These are phyloP conservation scores for Alviniconcha strummeri DNA, from an alignment of 2,888 invertebrate species.

Conservation along the genomic window DNA sequence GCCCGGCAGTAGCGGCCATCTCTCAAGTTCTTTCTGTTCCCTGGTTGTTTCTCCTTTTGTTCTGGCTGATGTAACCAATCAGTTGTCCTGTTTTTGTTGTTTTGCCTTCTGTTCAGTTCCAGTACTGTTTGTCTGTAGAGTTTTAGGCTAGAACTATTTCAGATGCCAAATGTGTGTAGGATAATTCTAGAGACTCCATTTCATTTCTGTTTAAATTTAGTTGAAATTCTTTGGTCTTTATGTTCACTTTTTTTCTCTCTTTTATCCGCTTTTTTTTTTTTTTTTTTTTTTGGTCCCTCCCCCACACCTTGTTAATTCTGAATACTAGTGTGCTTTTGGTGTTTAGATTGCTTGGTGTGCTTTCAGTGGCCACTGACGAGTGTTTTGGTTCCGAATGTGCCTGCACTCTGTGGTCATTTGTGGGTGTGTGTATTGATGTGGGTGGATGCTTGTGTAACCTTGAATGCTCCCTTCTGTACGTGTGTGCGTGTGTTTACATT, in stretches of 20 bases:
- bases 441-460: background rate
- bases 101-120: background rate
- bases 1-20: conserved; percentile 41
- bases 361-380: conserved; percentile 27
- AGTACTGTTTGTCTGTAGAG: background rate
- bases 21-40: conserved; percentile 41
- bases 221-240: background rate
- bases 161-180: background rate
- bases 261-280: background rate
- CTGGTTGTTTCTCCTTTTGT: conserved; percentile 12
- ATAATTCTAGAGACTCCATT: background rate
- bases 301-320: background rate
- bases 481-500: conserved; percentile 18
- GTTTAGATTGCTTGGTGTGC: conserved; percentile 33
- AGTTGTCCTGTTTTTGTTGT: conserved; percentile 13
- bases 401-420: background rate
- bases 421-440: conserved; percentile 7
- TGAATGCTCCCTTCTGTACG: background rate
- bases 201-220: background rate
- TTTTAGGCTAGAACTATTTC: background rate
- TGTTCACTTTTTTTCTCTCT: background rate
- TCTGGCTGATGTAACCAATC: conserved; percentile 2
- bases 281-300: background rate
- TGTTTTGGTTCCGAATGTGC: background rate
- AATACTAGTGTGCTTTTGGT: conserved; percentile 22